Base-by-base conservation (phyloP, 2,113 vertebrate genomes). In the Misgurnus anguillicaudatus region DNA sequence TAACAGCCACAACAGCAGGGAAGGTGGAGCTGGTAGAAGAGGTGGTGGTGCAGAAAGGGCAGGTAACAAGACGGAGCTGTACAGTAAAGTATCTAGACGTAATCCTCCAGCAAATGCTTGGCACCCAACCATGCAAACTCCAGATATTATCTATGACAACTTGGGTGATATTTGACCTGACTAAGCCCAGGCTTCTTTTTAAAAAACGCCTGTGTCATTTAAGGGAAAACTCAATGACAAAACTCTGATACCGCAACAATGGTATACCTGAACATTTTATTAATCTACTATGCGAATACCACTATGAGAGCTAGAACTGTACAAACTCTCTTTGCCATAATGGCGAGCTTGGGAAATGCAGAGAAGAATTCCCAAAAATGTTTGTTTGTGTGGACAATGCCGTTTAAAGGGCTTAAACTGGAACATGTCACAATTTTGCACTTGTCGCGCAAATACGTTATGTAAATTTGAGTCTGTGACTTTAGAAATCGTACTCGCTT, bases 71-170 rank as follows among this genome's bases (percentile, higher is more conserved):
- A 86, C 88, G 57, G 90, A 91, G 41, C 53, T 98, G 9, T 99
- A 98, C 82, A 95, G 96, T 89, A 91, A 82, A 81, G 93, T 98
- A 64, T 89, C 91, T 17, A 98, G 94, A 71, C 78, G 81, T 6
- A 89, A 86, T 72, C 24, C 75, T 7, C 71, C 79, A 9, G 6
- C 78, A 10, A 69, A 48, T 63, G 55, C 57, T 8, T 92, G 91
- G 89, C 80, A 80, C 73, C 41, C 77, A 0, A 64, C 79, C 4
- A 66, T 89, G n/a, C 87, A 79, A 21, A 72, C 91, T 9, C 90
- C 92, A 7, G 93, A 93, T 17, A 89, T 93, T 17, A 94, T 93
- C 77, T 93, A 93, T 9, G 92, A 94, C 86, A 94, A 94, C 85
- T 45, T 94, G 78, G 92, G 92, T 45, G 78, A 93, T 65, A 83